phyloP scores from a whole-genome alignment of 2,797 vertebrate species.

The Rhabdophis nuchalis region DNA sequence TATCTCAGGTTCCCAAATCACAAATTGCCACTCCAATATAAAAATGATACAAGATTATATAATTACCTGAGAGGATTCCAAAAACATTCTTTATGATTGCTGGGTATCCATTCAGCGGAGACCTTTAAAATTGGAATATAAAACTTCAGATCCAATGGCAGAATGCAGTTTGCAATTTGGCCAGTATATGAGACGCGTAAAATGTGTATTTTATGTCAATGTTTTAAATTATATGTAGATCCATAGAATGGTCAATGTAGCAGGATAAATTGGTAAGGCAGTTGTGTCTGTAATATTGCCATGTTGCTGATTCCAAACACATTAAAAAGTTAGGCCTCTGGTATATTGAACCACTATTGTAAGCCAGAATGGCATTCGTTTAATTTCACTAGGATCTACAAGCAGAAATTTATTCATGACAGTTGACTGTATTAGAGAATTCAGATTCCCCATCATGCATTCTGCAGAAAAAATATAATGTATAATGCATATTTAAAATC shows the following conservation, averaged over 20 bases:
- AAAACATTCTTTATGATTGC: neutral
- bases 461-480: neutral
- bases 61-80: neutral
- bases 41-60: neutral
- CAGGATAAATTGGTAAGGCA: neutral
- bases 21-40: rapidly evolving
- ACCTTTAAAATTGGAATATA: rapidly evolving
- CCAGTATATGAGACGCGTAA: neutral
- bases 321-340: neutral
- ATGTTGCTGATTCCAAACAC: neutral
- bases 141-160: rapidly evolving
- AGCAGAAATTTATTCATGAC: neutral
- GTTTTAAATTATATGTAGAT: neutral
- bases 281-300: neutral
- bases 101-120: rapidly evolving
- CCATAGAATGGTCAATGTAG: neutral
- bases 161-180: neutral
- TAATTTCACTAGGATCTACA: neutral
- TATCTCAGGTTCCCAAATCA: rapidly evolving
- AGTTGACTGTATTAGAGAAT: neutral
- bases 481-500: neutral
- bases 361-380: too few relatives aligned
- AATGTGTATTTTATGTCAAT: neutral
- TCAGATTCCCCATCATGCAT: neutral
- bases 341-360: neutral